Evolutionary conservation across 2,113 vertebrate genomes (phyloP).

Genomic region (Petroica traversi): DNA sequence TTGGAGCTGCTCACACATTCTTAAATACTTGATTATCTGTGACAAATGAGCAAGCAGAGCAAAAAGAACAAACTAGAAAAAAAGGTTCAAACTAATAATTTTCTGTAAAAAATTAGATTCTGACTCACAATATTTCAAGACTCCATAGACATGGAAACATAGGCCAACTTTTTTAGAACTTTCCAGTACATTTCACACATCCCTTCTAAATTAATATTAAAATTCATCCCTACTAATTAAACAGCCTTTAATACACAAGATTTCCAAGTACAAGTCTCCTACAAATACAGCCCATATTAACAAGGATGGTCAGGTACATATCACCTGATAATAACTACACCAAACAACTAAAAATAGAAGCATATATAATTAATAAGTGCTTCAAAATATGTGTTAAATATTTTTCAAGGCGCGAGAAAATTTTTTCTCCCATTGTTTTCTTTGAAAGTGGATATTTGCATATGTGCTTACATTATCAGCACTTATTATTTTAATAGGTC

Average conservation of each 20-base stretch:
- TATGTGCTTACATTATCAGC: not conserved
- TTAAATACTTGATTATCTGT: not conserved
- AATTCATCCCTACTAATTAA: not conserved
- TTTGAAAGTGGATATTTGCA: not conserved
- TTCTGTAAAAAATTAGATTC: not conserved
- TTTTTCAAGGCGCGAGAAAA: not conserved
- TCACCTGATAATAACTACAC: not conserved
- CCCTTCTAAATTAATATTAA: not conserved
- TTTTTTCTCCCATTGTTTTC: not conserved
- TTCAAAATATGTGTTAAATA: not conserved
- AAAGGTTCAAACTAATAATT: not conserved
- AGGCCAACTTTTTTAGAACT: not conserved
- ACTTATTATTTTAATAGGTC: not conserved
- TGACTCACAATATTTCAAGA: not conserved
- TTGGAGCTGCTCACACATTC: not conserved
- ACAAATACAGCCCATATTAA: not conserved
- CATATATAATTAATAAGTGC: not conserved
- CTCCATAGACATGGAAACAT: not conserved
- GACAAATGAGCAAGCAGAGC: not conserved
- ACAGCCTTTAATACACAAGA: not conserved
- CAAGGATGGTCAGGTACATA: not conserved
- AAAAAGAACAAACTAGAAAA: not conserved
- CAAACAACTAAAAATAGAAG: not conserved
- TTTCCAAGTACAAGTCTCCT: not conserved
- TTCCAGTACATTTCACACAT: not conserved